These are phyloP conservation scores for Amblyopsis hoosieri DNA, from an alignment of 2,797 vertebrate genomes.

Conservation along the genomic window DNA sequence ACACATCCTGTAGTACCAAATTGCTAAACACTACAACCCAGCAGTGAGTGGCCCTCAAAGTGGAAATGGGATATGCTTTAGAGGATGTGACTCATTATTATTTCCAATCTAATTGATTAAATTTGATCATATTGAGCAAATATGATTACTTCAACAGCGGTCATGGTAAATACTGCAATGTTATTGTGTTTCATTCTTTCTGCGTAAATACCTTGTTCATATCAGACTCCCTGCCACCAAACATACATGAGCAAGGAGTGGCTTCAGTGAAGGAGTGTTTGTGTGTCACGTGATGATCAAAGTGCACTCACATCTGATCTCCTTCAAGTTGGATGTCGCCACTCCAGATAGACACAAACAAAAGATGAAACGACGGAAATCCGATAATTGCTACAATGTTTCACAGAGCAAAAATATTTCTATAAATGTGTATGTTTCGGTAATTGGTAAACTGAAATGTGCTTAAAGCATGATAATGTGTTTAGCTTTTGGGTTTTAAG, in stretches of 20 bases:
- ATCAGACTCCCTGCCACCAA: too few relatives aligned
- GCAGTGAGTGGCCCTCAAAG: too few relatives aligned
- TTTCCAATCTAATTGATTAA: too few relatives aligned
- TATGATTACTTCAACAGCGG: too few relatives aligned
- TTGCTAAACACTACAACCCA: too few relatives aligned
- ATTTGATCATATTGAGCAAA: too few relatives aligned
- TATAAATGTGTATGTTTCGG: constrained; percentile 65
- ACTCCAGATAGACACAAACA: constrained; percentile 71
- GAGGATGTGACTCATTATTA: too few relatives aligned
- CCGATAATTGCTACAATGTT: constrained; percentile 71
- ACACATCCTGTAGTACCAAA: too few relatives aligned
- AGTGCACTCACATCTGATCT: constrained; percentile 68
- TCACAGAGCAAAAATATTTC: constrained; percentile 60
- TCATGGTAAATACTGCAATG: too few relatives aligned
- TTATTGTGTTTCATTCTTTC: too few relatives aligned
- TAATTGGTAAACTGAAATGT: constrained; percentile 51
- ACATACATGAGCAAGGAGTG: not conserved
- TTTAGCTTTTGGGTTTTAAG: constrained; percentile 62
- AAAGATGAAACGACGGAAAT: constrained; percentile 71
- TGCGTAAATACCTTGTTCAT: too few relatives aligned
- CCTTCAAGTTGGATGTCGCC: constrained; percentile 67
- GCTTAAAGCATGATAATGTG: constrained; percentile 72
- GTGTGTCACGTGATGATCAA: constrained; percentile 61
- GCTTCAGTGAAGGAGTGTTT: constrained; percentile 13
- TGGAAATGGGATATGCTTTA: too few relatives aligned